Evolutionary conservation across 2,113 vertebrate species (phyloP).

Genomic region (Zosterops japonicus): DNA sequence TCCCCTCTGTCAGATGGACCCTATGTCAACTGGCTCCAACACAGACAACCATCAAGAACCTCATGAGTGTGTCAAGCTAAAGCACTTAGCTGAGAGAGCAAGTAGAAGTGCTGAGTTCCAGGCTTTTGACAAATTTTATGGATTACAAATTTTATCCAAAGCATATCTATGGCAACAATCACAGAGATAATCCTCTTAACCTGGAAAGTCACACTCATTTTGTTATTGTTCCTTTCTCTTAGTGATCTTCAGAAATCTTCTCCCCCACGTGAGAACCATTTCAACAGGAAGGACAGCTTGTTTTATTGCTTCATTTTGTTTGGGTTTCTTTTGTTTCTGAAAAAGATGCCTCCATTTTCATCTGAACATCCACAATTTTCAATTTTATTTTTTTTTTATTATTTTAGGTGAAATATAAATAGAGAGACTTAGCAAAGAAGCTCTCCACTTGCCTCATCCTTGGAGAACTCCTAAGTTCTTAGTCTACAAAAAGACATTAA

Average conservation of each 20-base stretch:
- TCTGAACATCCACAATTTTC: neutral
- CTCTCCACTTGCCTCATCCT: neutral
- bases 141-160: neutral
- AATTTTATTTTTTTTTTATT: no score
- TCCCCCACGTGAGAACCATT: neutral
- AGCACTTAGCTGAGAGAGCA: neutral
- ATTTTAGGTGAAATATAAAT: neutral
- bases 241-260: neutral
- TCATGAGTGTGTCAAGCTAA: neutral
- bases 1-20: fast-evolving
- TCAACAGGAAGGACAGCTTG: neutral
- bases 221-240: neutral
- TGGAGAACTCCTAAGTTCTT: neutral
- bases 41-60: neutral
- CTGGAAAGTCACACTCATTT: neutral
- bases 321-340: neutral
- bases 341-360: neutral
- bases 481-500: neutral
- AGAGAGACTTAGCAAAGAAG: neutral
- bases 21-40: neutral
- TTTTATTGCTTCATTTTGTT: neutral
- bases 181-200: neutral
- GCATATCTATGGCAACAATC: neutral
- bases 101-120: neutral
- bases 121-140: neutral